phyloP scores from a whole-genome alignment of 2,797 vertebrate genomes.

The Buceros bicornis region DNA sequence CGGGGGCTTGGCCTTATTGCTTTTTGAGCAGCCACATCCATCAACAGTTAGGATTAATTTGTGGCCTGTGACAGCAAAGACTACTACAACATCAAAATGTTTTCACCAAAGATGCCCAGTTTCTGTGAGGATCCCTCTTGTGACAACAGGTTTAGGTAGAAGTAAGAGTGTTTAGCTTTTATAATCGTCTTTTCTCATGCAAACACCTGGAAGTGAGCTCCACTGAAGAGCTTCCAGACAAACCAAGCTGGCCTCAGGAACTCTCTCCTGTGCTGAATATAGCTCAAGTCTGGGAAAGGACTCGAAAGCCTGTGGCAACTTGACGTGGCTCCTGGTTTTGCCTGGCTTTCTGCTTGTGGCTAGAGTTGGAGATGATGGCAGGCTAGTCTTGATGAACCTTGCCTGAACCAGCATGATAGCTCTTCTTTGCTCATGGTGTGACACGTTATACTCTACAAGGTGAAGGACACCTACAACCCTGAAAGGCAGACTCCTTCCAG shows the following conservation, averaged over 20 bases:
- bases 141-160: not conserved
- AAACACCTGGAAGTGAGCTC: not conserved
- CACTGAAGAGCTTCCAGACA: not conserved
- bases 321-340: not conserved
- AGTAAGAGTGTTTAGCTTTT: not conserved
- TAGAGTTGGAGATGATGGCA: not conserved
- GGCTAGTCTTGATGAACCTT: not conserved
- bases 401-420: not conserved
- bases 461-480: not conserved
- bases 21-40: not conserved
- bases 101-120: not conserved
- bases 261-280: not conserved
- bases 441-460: rapidly evolving
- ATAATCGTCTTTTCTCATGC: not conserved
- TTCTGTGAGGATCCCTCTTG: not conserved
- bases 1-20: rapidly evolving
- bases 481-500: not conserved
- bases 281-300: not conserved
- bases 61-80: not conserved
- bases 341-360: not conserved
- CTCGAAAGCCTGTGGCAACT: not conserved
- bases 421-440: not conserved
- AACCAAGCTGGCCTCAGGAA: not conserved
- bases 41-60: rapidly evolving
- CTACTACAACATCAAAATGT: not conserved